Conservation (phyloP, 2,888 invertebrate species). For the Pemphredon lugubris region DNA sequence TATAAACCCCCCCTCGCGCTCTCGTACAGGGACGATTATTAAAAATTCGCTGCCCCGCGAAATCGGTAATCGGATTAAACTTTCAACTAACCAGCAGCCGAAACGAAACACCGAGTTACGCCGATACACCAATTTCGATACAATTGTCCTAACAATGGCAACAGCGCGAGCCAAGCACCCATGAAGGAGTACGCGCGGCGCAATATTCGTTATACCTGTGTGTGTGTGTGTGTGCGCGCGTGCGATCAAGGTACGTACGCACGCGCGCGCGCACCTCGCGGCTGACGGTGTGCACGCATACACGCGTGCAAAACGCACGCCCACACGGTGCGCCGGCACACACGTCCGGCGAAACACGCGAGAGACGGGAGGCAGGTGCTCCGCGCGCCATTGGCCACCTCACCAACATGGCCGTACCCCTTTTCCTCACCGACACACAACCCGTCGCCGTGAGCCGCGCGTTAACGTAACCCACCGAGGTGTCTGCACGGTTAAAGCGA, state of each 20-base stretch:
- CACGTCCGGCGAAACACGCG: conserved; percentile 72
- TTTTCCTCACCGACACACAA: conserved; percentile 74
- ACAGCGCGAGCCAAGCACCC: conserved; percentile 32
- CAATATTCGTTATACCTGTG: too few relatives aligned
- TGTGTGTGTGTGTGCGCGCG: conserved; percentile 16
- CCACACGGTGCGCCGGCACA: conserved; percentile 71
- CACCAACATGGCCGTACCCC: conserved; percentile 80
- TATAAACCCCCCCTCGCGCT: too few relatives aligned
- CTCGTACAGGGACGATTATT: not conserved
- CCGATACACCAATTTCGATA: conserved; percentile 19
- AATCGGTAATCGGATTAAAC: conserved; percentile 1
- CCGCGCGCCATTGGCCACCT: conserved; percentile 80
- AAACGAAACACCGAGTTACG: conserved; percentile 3
- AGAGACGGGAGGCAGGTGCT: conserved; percentile 80
- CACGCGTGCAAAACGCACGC: conserved; percentile 70
- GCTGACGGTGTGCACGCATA: conserved; percentile 56
- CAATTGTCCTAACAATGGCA: conserved; percentile 40
- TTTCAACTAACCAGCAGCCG: not conserved
- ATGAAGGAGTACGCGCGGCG: conserved; percentile 29
- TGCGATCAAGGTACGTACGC: conserved; percentile 43
- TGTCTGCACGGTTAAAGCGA: conserved; percentile 53
- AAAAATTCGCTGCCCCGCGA: not conserved
- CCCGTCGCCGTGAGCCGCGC: conserved; percentile 65
- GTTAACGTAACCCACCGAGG: conserved; percentile 70
- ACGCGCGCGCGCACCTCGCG: conserved; percentile 51